Evolutionary conservation across 2,113 vertebrate species (phyloP).

Genomic region (Pelusios castaneus): DNA sequence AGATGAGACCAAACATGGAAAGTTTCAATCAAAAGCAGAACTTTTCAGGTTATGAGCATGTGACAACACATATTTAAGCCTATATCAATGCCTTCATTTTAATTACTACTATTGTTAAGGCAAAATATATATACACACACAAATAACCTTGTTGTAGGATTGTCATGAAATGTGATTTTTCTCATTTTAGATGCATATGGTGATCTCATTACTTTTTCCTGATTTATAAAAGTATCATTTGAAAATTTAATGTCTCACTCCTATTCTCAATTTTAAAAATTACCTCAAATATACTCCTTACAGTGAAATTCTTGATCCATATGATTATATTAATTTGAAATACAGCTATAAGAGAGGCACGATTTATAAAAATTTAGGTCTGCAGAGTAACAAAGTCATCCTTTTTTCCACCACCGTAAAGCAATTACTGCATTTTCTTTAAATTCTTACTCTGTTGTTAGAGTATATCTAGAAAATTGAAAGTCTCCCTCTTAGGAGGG

Average conservation of each 20-base stretch:
- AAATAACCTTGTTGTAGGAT: background rate
- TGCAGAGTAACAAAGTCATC: background rate
- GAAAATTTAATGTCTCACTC: background rate
- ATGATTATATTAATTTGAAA: background rate
- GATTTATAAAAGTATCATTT: background rate
- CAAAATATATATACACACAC: background rate
- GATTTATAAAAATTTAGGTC: background rate
- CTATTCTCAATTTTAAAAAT: background rate
- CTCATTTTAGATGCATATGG: background rate
- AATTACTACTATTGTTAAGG: background rate
- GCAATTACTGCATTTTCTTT: background rate
- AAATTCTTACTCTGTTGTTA: background rate
- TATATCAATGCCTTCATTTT: background rate
- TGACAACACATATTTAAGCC: background rate
- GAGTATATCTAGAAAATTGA: conserved; percentile 10
- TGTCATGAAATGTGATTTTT: background rate
- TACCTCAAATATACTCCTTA: background rate
- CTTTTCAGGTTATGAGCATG: fast-evolving
- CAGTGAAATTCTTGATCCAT: background rate
- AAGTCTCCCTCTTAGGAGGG: background rate
- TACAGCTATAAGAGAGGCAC: background rate
- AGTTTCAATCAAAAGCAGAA: background rate
- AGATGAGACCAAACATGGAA: background rate
- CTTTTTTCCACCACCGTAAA: background rate
- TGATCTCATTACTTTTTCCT: background rate